Evolutionary conservation across 2,888 invertebrate species (phyloP).

Genomic region (Volucella bombylans): DNA sequence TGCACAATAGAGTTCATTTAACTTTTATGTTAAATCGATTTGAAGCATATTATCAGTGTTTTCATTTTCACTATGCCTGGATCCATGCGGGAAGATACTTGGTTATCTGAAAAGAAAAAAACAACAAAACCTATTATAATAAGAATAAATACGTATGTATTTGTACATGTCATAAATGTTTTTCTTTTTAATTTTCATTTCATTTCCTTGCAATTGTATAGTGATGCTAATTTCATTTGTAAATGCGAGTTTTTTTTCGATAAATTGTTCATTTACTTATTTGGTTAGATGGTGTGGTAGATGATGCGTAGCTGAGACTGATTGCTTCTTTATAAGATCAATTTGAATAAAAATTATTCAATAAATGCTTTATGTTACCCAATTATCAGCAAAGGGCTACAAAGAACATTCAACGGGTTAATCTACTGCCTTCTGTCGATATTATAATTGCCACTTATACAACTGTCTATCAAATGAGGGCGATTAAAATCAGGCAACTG

Average conservation of each 20-base stretch:
- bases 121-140: conserved; percentile 1
- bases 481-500: no score
- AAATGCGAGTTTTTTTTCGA: conserved; percentile 7
- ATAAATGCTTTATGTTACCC: no score
- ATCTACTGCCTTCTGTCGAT: no score
- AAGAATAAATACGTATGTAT: neutral
- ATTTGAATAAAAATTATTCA: no score
- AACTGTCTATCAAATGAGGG: no score
- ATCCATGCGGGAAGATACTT: conserved; percentile 45
- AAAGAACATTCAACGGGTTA: no score
- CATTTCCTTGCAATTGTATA: neutral
- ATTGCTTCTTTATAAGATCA: neutral
- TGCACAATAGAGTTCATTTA: conserved; percentile 75
- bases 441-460: no score
- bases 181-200: neutral
- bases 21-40: conserved; percentile 66
- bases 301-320: neutral
- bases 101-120: conserved; percentile 24
- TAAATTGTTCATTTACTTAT: neutral
- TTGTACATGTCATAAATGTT: neutral
- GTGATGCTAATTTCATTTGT: conserved; percentile 30
- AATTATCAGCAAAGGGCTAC: no score
- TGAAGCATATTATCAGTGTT: conserved; percentile 47
- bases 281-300: neutral
- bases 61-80: conserved; percentile 21